Base-by-base conservation (phyloP, 1,140 invertebrate genomes). In the Phocides pigmalion region DNA sequence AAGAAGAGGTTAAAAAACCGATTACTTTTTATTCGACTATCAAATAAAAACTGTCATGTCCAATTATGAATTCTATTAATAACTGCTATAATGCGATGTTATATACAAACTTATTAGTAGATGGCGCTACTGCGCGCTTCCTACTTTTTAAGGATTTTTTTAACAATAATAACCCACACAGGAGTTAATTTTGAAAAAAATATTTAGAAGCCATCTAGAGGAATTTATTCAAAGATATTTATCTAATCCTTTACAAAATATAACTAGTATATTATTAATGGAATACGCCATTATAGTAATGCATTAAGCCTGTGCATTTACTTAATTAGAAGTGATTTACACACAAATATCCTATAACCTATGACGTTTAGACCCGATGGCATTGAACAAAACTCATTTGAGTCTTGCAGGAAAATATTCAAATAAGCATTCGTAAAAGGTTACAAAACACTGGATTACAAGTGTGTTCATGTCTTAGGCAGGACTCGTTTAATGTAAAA, bases 251-350 rank as follows among this genome's bases (percentile, higher is more conserved):
- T 15, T 37, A 16, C 20, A 42, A 42, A n/a, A 41, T 15, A 19
- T 25, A n/a, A n/a, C n/a, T n/a, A n/a, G 14, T 42, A 15, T 17
- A 22, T 35, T 3, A 14, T 39, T 6, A 20, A 17, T n/a, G 44
- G 1, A 35, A 35, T 9, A 54, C 0, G n/a, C 19, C 35, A 39
- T 54, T 39, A 39, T 5, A n/a, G 6, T 39, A 17, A 28, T 41
- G 9, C 20, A 44, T 28, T 56, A 32, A 28, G 35, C 32, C n/a
- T 35, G 4, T 54, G 16, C n/a, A 42, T 56, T 28, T 42, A 42
- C 41, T 58, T 25, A 51, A 37, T 51, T 35, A 58, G 12, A 56
- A 22, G 41, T 44, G 41, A 58, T 58, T 58, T 46, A 58, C 44
- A 44, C 17, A 17, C 54, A 58, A 44, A 44, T 58, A 19, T 22